Evolutionary conservation across 2,888 invertebrate genomes (phyloP).

Genomic region (Ommatoiulus sabulosus): DNA sequence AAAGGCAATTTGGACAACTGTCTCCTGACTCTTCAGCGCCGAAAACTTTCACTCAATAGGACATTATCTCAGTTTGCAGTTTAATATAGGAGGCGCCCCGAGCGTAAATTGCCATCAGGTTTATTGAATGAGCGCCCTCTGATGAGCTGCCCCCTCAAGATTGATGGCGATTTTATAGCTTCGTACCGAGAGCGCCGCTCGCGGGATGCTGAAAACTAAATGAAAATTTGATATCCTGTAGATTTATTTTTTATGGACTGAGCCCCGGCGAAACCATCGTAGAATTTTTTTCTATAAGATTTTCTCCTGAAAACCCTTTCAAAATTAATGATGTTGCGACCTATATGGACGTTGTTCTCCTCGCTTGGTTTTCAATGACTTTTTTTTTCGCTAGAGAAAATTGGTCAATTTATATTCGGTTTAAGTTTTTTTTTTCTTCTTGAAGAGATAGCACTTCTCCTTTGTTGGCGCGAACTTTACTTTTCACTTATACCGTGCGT

Average conservation of each 20-base stretch:
- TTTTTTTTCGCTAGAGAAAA: constrained; percentile 13
- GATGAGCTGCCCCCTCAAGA: background rate
- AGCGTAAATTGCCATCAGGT: constrained; percentile 29
- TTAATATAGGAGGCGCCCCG: constrained; percentile 33
- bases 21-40: constrained; percentile 32
- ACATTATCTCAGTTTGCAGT: constrained; percentile 12
- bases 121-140: constrained; percentile 46
- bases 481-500: background rate
- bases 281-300: background rate
- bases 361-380: constrained; percentile 37
- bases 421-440: background rate
- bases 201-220: background rate
- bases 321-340: constrained; percentile 38
- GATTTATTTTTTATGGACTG: constrained; percentile 26
- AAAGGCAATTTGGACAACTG: constrained; percentile 41
- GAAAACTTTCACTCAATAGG: constrained; percentile 24
- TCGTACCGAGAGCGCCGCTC: background rate
- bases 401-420: constrained; percentile 44
- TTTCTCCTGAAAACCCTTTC: constrained; percentile 18
- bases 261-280: background rate
- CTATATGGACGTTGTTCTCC: background rate
- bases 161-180: constrained; percentile 35
- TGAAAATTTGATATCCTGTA: constrained; percentile 21
- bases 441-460: background rate
- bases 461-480: background rate